Evolutionary conservation across 2,113 vertebrate species (phyloP).

Genomic region (Pyxicephalus adspersus): DNA sequence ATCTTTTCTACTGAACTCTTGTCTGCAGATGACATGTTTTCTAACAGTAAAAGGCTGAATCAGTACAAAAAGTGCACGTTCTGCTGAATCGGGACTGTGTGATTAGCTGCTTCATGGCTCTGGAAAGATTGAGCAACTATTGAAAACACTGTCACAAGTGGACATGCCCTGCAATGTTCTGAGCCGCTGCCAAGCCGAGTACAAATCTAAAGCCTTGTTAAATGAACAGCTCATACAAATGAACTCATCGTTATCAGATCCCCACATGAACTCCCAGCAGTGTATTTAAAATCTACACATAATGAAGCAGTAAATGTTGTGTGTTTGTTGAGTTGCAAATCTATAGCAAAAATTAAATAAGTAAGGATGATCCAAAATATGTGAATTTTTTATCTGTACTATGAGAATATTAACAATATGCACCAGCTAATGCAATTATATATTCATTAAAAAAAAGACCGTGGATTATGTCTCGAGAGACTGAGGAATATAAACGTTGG

Average conservation of each 20-base stretch:
- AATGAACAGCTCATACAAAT: background rate
- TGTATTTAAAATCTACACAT: background rate
- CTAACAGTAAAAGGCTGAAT: conserved; percentile 36
- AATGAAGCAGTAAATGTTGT: too few species aligned
- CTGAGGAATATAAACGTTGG: too few species aligned
- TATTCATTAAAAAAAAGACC: too few species aligned
- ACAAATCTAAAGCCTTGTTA: background rate
- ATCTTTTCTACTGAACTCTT: background rate
- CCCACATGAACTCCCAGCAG: background rate
- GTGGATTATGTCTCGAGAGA: too few species aligned
- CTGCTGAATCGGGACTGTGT: conserved; percentile 37
- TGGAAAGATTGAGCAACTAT: conserved; percentile 17
- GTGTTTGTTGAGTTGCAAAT: too few species aligned
- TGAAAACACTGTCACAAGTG: conserved; percentile 32
- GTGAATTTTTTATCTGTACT: too few species aligned
- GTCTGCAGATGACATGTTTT: background rate
- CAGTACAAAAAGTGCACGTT: conserved; percentile 52
- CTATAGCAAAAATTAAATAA: too few species aligned
- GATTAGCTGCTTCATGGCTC: conserved; percentile 28
- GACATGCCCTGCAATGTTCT: background rate
- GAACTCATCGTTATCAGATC: background rate
- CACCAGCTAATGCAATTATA: too few species aligned
- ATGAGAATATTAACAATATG: too few species aligned
- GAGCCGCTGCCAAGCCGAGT: conserved; percentile 1
- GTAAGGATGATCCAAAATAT: too few species aligned